phyloP scores from a whole-genome alignment of 2,888 invertebrate species.

The Caenorhabditis macrosperma region DNA sequence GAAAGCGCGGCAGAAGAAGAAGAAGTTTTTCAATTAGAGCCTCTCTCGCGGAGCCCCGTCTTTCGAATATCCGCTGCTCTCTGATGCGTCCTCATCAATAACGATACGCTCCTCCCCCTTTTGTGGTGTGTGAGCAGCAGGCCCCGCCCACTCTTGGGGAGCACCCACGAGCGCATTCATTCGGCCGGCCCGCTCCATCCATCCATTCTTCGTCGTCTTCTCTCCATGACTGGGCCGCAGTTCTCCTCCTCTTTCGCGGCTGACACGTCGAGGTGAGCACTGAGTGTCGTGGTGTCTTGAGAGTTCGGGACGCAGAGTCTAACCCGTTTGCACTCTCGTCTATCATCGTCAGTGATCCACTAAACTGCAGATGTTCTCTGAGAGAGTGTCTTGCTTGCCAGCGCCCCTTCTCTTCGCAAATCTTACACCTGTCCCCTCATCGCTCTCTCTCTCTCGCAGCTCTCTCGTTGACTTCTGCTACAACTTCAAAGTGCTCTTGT shows the following conservation, averaged over 20 bases:
- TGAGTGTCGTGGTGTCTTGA: conserved; percentile 2
- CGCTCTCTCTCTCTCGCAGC: no score
- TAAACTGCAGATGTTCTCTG: conserved; percentile 33
- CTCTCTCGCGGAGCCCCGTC: no score
- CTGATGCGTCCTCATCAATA: conserved; percentile 2
- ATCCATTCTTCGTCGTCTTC: conserved; percentile 4
- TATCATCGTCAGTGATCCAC: conserved; percentile 23
- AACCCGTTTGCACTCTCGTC: background rate
- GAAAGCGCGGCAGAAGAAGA: background rate
- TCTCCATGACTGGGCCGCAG: background rate
- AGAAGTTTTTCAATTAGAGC: conserved; percentile 28
- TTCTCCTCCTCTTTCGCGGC: background rate
- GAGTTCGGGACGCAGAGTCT: no score
- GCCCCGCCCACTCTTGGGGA: background rate
- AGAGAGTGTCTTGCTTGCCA: background rate
- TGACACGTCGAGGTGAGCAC: conserved; percentile 14
- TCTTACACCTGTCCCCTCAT: conserved; percentile 6
- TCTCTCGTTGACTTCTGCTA: background rate
- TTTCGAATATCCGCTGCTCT: conserved; percentile 8
- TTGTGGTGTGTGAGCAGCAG: background rate
- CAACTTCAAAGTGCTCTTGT: background rate
- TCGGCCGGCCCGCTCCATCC: no score
- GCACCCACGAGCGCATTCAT: conserved; percentile 1
- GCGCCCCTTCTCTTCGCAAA: background rate
- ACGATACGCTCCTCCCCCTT: background rate